Evolutionary conservation across 2,797 vertebrate species (phyloP), one percentile per base, ranked within the genome.

Genomic region (Gallinago nigripennis): DNA sequence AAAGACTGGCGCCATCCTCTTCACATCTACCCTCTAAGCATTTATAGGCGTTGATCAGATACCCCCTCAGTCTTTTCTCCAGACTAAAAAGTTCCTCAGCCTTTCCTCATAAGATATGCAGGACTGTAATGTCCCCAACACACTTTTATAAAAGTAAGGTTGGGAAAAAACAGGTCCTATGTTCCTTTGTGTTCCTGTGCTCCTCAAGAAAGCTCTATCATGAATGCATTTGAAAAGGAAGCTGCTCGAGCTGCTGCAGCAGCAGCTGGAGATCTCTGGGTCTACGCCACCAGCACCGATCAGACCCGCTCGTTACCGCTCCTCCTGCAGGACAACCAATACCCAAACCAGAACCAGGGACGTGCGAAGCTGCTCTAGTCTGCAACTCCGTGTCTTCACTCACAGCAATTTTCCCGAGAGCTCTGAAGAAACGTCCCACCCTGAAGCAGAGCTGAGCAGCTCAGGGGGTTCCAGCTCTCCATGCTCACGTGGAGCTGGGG

Each of bases 281-380:
- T 37, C 28, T 20, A 28, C 9, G 31, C 33, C 77, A 41, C 78
- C 28, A 43, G 87, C 65, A 56, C 2, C 0, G 21, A 24, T 5
- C 41, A 23, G 60, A 48, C 18, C 58, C 17, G 63, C 25, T 60
- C 7, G 0, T 8, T 14, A 3, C 25, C 0, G 0, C 30, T 57
- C 8, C 82, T 35, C 33, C 1, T 0, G 28, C 37, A 43, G 81
- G 25, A 12, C 6, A 27, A 31, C 2, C 3, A 2, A 28, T 19
- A 8, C 35, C 15, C 27, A 33, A 12, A 28, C 15, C 19, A 20
- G 10, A 6, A 16, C 1, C 12, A 9, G 35, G 24, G 18, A 70
- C 56, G 24, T 0, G 13, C 24, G 16, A 53, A 72, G 65, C 31
- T 71, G 70, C 89, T 75, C 30, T 0, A 28, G 57, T 39, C 66